Evolutionary conservation across 2,888 invertebrate species (phyloP).

Genomic region (Pammene aurita): DNA sequence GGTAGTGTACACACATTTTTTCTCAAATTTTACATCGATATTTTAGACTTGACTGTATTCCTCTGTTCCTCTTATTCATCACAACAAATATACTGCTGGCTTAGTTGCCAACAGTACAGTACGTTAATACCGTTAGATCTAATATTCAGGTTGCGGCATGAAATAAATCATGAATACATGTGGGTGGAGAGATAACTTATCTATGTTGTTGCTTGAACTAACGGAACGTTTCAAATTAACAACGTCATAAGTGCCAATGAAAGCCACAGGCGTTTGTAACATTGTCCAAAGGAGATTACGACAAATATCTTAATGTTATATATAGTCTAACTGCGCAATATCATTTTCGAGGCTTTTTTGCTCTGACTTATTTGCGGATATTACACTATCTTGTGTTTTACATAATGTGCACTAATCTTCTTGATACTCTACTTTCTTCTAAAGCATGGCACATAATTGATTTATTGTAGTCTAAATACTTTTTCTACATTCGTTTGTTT

Average conservation of each 20-base stretch:
- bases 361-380: slow-evolving; percentile 23
- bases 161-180: slow-evolving; percentile 14
- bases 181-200: slow-evolving; percentile 31
- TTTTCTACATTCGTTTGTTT: background rate
- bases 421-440: slow-evolving; percentile 4
- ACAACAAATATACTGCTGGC: too few relatives aligned
- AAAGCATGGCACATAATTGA: slow-evolving; percentile 15
- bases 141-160: background rate
- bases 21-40: too few relatives aligned
- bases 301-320: slow-evolving; percentile 1
- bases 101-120: background rate
- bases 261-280: background rate
- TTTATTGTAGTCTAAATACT: background rate
- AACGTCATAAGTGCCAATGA: background rate
- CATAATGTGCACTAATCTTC: slow-evolving; percentile 5
- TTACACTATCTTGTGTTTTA: slow-evolving; percentile 9
- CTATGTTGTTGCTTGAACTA: slow-evolving; percentile 24
- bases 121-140: background rate
- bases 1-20: too few relatives aligned
- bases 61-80: too few relatives aligned
- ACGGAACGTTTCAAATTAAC: background rate
- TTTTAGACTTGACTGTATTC: too few relatives aligned
- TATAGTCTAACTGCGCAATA: slow-evolving; percentile 8
- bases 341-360: slow-evolving; percentile 17
- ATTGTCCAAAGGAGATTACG: background rate